Evolutionary conservation across 2,113 vertebrate genomes (phyloP), one percentile per base, ranked within the genome.

Genomic region (Melanotaenia duboulayi): DNA sequence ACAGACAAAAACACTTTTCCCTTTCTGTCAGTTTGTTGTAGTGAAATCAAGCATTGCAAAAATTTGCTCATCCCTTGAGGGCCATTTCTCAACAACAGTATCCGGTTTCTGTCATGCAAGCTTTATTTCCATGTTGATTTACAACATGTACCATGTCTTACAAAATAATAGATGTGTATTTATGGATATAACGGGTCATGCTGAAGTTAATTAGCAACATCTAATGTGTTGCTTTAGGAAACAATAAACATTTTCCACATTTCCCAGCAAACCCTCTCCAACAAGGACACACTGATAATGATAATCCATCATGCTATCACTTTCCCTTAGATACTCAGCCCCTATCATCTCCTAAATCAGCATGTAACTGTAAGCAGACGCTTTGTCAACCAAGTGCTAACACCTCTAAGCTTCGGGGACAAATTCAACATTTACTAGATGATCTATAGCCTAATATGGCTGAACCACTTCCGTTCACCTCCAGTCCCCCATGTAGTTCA

Each of bases 11-110:
- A 62, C 35, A 7, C 51, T 52, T 50, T 56, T 82, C 75, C 70
- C 52, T 60, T 24, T 71, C 62, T 7, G 58, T 65, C 37, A 12
- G 39, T 80, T 75, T 70, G 54, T 11, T 46, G 50, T 17, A 22
- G 14, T 20, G 52, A 83, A 65, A 54, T 67, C 51, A 81, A 76
- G 68, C 80, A 63, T 86, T 89, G 64, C 84, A 71, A 28, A 80
- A 72, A 78, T 78, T 4, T 50, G 57, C 60, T 79, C 71, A 35
- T 54, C 74, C 52, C 24, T 16, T 0, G 16, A 49, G 56, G 22
- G 7, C 7, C 48, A 0, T 84, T 85, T 66, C 77, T 46, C 65
- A 68, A 74, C 65, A 68, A 74, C 68, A 74, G 56, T 3, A 19
- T n/a, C 19, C 11, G 10, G 10, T 72, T 83, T 71, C 42, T 76